These are phyloP conservation scores for Agonopterix subpropinquella DNA, from an alignment of 2,888 invertebrate genomes.

Conservation along the genomic window DNA sequence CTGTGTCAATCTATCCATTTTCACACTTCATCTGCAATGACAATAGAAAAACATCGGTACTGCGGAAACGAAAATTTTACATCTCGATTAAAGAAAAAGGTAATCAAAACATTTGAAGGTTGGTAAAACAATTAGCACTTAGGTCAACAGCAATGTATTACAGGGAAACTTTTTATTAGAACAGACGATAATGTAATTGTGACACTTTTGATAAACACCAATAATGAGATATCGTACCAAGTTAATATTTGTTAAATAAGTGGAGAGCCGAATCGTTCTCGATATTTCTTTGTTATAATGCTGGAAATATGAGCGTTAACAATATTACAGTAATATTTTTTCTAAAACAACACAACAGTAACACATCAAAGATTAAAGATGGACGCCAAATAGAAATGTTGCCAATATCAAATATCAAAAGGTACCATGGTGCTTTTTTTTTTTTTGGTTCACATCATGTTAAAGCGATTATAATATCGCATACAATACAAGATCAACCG, in stretches of 20 bases:
- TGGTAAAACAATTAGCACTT: constrained; percentile 60
- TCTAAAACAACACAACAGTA: constrained; percentile 68
- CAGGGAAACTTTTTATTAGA: constrained; percentile 64
- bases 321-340: constrained; percentile 48
- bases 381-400: constrained; percentile 70
- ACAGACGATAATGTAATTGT: constrained; percentile 65
- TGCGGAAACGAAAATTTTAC: constrained; percentile 1
- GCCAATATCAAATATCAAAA: constrained; percentile 16
- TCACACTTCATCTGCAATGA: constrained; percentile 65
- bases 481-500: no score
- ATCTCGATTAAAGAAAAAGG: constrained; percentile 34
- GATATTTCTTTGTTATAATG: constrained; percentile 8
- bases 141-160: constrained; percentile 66
- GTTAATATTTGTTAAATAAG: constrained; percentile 25
- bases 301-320: constrained; percentile 12
- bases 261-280: constrained; percentile 16
- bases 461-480: no score
- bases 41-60: constrained; percentile 22
- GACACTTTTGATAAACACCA: constrained; percentile 55
- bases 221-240: constrained; percentile 28
- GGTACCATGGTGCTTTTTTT: no score
- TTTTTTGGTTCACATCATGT: no score
- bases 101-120: constrained; percentile 55
- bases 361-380: constrained; percentile 72
- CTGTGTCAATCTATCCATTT: constrained; percentile 69